Base-by-base conservation (phyloP, 23 tunicate species). In the Clavelina lepadiformis region DNA sequence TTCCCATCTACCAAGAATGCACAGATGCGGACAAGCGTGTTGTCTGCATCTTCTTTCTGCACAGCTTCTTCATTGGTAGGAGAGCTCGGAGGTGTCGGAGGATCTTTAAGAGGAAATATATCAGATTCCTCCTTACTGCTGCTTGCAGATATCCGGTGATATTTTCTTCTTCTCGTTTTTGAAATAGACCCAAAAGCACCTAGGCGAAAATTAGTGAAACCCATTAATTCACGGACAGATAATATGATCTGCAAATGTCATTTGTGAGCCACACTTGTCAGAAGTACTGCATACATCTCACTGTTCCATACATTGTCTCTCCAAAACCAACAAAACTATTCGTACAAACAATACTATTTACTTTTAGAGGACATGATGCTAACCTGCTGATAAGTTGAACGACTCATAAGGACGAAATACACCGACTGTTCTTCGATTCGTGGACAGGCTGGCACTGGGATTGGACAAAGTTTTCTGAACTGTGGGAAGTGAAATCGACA, bases 1-100 rank as follows among this genome's bases (percentile, higher is more conserved):
- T 74, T 80, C 8, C 88, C 96, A 68, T 88, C 96, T 35, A 88
- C 78, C 21, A 88, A 62, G 62, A 88, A 80, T 0, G 72, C 82
- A 25, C 41, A 38, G 56, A 88, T 88, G n/a, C 61, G 44, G 18
- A 88, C 96, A 71, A 88, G 55, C 1, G 77, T 79, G 57, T 58
- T 55, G 36, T 72, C 20, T 8, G 7, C 67, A 29, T 24, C 55
- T 22, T n/a, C n/a, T n/a, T n/a, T n/a, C n/a, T n/a, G n/a, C n/a
- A n/a, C n/a, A n/a, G n/a, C n/a, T n/a, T n/a, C n/a, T n/a, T n/a
- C n/a, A n/a, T n/a, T n/a, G n/a, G n/a, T n/a, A n/a, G n/a, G n/a
- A 18, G 60, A 31, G 56, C 35, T 45, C 15, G 46, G 67, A 61
- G 67, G 68, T 20, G 78, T 41, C 24, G 58, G 34, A 58, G 78